These are phyloP conservation scores for Araneus ventricosus DNA, from an alignment of 1,140 invertebrate genomes.

Conservation along the genomic window DNA sequence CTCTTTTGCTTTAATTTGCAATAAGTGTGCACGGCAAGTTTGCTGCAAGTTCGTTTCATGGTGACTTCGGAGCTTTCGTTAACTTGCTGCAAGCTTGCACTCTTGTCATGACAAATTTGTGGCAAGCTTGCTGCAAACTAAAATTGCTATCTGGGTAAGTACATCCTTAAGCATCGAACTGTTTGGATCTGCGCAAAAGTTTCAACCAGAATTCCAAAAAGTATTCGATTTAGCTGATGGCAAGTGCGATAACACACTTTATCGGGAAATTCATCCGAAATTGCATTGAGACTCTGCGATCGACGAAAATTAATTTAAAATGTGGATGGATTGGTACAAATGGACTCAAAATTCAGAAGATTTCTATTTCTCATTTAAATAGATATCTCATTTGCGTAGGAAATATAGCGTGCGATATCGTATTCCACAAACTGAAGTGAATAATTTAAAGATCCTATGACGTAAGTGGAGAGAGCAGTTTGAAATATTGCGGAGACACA, in stretches of 20 bases:
- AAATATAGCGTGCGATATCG: neutral
- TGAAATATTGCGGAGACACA: no score
- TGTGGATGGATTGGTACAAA: neutral
- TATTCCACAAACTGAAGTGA: neutral
- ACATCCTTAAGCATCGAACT: constrained; percentile 5
- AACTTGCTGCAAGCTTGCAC: no score
- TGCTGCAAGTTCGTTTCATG: no score
- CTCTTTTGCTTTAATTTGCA: no score
- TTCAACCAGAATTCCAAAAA: neutral
- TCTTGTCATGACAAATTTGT: no score
- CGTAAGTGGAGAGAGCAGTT: neutral
- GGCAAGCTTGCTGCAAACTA: no score
- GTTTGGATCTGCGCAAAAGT: neutral
- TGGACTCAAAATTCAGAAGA: neutral
- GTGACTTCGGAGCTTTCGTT: no score
- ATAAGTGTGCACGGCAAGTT: no score
- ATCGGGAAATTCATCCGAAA: neutral
- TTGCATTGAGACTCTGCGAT: neutral
- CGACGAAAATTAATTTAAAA: constrained; percentile 16
- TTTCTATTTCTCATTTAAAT: neutral
- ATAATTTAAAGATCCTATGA: neutral
- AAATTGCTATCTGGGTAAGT: no score
- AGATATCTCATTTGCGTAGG: neutral
- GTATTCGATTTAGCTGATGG: neutral
- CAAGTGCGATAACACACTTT: neutral